These are phyloP conservation scores for Phaedon cochleariae DNA, from an alignment of 2,888 invertebrate genomes.

Conservation along the genomic window DNA sequence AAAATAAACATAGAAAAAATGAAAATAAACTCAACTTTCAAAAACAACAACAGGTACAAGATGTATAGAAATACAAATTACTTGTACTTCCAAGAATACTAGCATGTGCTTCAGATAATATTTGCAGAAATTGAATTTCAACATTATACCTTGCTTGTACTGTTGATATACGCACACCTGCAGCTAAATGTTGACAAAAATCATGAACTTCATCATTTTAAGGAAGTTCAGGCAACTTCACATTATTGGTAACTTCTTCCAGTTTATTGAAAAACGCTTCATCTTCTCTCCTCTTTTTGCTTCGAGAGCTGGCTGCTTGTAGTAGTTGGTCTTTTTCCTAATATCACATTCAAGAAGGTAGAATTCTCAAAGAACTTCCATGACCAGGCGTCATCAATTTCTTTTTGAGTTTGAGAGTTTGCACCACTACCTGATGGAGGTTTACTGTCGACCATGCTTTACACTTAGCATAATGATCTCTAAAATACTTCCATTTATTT, in stretches of 20 bases:
- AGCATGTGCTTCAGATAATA: background rate
- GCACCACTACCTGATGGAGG: background rate
- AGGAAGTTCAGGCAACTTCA: background rate
- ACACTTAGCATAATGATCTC: background rate
- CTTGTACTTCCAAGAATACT: background rate
- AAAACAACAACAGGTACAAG: background rate
- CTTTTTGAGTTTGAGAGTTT: background rate
- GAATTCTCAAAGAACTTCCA: background rate
- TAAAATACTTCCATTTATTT: too few species aligned
- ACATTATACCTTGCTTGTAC: background rate
- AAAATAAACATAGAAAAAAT: too few species aligned
- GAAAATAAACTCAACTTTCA: background rate
- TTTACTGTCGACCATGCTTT: conserved; percentile 1
- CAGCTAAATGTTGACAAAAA: conserved; percentile 4
- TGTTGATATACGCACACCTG: background rate
- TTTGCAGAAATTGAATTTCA: background rate
- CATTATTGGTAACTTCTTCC: background rate
- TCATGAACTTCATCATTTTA: conserved; percentile 6
- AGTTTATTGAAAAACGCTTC: background rate
- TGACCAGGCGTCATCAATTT: background rate
- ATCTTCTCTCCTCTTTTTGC: background rate
- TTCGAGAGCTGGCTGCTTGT: background rate
- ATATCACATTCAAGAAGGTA: background rate
- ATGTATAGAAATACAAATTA: background rate
- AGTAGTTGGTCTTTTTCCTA: background rate